Percentiles rank a stretch among this genome's conserved stretches.
Evolutionary conservation across 2,113 vertebrate genomes (phyloP).

Genomic region (Albula glossodonta): DNA sequence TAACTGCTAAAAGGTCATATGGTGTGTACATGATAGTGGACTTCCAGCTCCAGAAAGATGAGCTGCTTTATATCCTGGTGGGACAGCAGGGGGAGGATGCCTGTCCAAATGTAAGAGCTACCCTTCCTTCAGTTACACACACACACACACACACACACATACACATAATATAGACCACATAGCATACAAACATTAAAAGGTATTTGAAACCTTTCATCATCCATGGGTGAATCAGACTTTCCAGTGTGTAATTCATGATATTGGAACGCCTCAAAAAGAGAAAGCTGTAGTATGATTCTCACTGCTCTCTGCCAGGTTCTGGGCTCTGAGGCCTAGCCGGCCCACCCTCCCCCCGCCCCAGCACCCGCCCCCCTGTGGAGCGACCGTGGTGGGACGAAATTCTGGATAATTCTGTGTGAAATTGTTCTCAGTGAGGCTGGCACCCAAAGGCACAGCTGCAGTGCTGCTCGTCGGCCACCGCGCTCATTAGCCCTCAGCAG

Average conservation of each 20-base stretch:
- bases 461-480: background rate
- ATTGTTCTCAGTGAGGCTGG: background rate
- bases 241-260: background rate
- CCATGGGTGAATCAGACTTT: background rate
- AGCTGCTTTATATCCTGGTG: slow-evolving; percentile 86
- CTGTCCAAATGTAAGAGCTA: slow-evolving; percentile 86
- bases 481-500: background rate
- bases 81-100: slow-evolving; percentile 95
- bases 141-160: background rate
- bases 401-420: slow-evolving; percentile 30
- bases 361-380: background rate
- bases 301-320: background rate
- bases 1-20: slow-evolving; percentile 82
- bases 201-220: background rate
- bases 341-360: background rate
- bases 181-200: background rate
- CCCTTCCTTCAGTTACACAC: background rate
- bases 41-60: slow-evolving; percentile 85
- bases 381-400: background rate
- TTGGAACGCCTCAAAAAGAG: background rate
- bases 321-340: background rate
- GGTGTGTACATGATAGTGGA: slow-evolving; percentile 87
- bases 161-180: background rate
- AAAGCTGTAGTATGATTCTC: background rate
- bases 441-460: background rate